Evolutionary conservation across 2,113 vertebrate species (phyloP), one percentile per base, ranked within the genome.

Genomic region (Pseudolaguvia tuberculata): DNA sequence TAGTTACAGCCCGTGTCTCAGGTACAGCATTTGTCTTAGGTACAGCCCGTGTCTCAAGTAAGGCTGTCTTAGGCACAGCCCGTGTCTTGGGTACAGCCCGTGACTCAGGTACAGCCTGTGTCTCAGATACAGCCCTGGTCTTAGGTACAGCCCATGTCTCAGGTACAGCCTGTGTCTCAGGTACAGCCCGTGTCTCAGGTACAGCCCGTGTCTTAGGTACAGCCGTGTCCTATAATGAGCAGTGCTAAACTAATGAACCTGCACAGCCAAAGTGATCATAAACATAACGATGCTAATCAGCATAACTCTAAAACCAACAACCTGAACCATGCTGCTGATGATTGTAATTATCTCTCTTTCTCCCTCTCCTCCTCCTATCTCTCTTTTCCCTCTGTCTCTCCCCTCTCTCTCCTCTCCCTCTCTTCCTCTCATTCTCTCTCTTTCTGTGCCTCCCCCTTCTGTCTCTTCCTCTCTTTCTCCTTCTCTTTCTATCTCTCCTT

Each of bases 251-350:
- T 82, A 76, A 83, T 75, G 56, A 73, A 80, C 67, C 68, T 57
- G 47, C 61, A 58, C 56, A 50, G 62, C 11, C 17, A 63, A 63
- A 78, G 70, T 73, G 76, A 75, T 51, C 55, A 78, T 72, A 79
- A 79, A 77, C 75, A 77, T 73, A 58, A 77, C 52, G 71, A 55
- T 11, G 75, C 67, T 62, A 79, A 79, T 79, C 72, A 75, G 73
- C 67, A 75, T 74, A 71, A 77, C 72, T 67, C 68, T 73, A 79
- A 77, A 82, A 82, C 59, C 67, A 71, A 73, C 61, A 75, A 67
- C 65, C 58, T 21, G 71, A 75, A 79, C 63, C 56, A 62, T 65
- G 48, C 69, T 79, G 67, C 45, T 71, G 58, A 70, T 73, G 70
- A 74, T 59, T 57, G 72, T 72, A 72, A 74, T 77, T 67, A 45